These are phyloP conservation scores for Phoxinus dragarum DNA, from an alignment of 2,797 vertebrate genomes.

Conservation along the genomic window DNA sequence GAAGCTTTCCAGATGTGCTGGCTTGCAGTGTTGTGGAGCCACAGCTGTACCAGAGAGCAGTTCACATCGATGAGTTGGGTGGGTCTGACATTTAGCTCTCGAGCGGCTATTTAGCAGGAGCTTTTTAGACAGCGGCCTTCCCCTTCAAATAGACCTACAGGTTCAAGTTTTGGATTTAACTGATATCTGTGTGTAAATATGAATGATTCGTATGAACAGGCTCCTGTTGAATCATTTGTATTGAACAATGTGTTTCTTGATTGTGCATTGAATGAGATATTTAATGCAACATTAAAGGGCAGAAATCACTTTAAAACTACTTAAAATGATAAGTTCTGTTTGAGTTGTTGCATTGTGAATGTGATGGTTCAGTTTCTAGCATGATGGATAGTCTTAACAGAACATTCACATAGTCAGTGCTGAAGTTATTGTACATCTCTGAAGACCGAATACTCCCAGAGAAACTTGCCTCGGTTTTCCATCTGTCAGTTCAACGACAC, in stretches of 20 bases:
- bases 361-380: not conserved
- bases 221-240: not conserved
- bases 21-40: conserved; percentile 23
- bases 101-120: conserved; percentile 1
- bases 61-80: conserved; percentile 10
- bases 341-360: not conserved
- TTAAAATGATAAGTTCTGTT: not conserved
- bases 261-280: not conserved
- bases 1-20: conserved; percentile 80
- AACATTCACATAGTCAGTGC: not conserved
- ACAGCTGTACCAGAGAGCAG: conserved; percentile 63
- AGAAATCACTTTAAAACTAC: not conserved
- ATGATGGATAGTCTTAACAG: not conserved
- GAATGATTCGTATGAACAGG: not conserved
- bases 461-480: conserved; percentile 36
- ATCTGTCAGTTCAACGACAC: conserved; percentile 45
- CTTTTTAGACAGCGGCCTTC: not conserved
- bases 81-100: not conserved
- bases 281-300: not conserved
- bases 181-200: conserved; percentile 3
- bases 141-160: not conserved
- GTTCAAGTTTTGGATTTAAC: not conserved
- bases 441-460: not conserved
- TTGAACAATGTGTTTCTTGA: not conserved
- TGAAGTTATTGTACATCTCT: conserved; percentile 18